Evolutionary conservation across 2,113 vertebrate species (phyloP).

Genomic region (Petromus typicus): DNA sequence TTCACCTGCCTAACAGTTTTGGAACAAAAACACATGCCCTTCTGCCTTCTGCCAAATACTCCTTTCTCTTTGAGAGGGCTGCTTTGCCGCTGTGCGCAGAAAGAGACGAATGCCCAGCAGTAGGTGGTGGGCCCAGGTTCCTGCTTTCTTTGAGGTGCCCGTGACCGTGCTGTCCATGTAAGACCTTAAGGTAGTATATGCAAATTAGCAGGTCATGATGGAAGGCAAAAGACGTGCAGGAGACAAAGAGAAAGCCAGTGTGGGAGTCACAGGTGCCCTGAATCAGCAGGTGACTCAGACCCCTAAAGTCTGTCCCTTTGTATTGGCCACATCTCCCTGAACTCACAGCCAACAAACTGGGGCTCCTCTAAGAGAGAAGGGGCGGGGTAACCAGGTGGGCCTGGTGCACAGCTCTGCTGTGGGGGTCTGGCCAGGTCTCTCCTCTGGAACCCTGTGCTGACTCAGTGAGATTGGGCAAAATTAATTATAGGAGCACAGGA

Average conservation of each 20-base stretch:
- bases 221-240: neutral
- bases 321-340: neutral
- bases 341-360: neutral
- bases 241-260: neutral
- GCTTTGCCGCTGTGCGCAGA: neutral
- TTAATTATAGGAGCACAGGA: neutral
- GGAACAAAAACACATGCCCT: neutral
- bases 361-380: neutral
- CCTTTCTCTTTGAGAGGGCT: neutral
- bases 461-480: neutral
- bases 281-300: neutral
- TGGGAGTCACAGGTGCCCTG: neutral
- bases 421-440: neutral
- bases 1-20: neutral
- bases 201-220: neutral
- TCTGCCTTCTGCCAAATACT: neutral
- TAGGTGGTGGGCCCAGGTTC: neutral
- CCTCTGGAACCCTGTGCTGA: neutral
- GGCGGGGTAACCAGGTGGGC: neutral
- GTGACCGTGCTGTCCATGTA: neutral
- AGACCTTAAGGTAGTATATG: neutral
- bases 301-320: neutral
- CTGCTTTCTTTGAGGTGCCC: neutral
- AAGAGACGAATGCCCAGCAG: neutral
- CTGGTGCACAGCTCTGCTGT: no score